phyloP scores from a whole-genome alignment of 2,888 invertebrate genomes.

The Phalangium opilio region DNA sequence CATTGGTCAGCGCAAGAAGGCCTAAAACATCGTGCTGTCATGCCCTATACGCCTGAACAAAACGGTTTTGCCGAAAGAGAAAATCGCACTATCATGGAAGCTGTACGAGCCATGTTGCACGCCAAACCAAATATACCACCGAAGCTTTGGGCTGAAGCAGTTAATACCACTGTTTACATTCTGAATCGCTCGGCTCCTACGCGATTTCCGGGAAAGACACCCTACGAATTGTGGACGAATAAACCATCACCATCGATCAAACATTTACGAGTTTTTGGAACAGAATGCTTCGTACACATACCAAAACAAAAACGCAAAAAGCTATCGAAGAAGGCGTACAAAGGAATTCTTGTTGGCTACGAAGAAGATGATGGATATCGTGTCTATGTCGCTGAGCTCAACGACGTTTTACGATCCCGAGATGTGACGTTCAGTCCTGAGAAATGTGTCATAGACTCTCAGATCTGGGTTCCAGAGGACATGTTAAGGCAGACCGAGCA shows the following conservation, averaged over 20 bases:
- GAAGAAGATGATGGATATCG: constrained; percentile 5
- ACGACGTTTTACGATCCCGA: too few relatives aligned
- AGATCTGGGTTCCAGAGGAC: too few relatives aligned
- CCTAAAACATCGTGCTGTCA: constrained; percentile 12
- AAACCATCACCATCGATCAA: constrained; percentile 7
- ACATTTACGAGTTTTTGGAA: constrained; percentile 18
- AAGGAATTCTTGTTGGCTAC: constrained; percentile 8
- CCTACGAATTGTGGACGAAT: constrained; percentile 16
- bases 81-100: too few relatives aligned
- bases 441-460: too few relatives aligned
- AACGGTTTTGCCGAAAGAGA: too few relatives aligned
- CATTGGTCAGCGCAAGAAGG: constrained; percentile 4
- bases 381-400: not conserved
- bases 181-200: constrained; percentile 16
- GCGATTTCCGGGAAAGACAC: constrained; percentile 8
- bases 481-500: too few relatives aligned
- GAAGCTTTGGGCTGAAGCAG: not conserved
- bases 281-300: constrained; percentile 9
- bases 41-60: constrained; percentile 5
- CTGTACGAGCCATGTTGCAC: too few relatives aligned
- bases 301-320: constrained; percentile 8
- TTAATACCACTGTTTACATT: constrained; percentile 20
- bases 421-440: too few relatives aligned
- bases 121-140: too few relatives aligned
- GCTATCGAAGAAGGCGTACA: constrained; percentile 4